These are phyloP conservation scores for Gymnothorax javanicus DNA, from an alignment of 2,797 vertebrate genomes.

Conservation along the genomic window DNA sequence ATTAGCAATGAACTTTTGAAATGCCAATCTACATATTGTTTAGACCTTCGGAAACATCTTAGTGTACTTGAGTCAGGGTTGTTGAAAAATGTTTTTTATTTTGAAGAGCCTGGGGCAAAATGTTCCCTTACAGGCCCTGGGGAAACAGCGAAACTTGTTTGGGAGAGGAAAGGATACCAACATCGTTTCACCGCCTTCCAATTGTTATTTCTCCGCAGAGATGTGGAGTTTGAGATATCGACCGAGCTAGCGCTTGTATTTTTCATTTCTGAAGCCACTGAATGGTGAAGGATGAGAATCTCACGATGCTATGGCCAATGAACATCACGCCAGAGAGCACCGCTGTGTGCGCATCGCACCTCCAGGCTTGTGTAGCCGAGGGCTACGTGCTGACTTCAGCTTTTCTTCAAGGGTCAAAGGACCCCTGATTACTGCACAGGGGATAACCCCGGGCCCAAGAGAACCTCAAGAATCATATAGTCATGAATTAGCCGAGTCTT, in stretches of 20 bases:
- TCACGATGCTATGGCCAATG: conserved; percentile 22
- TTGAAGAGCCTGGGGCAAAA: conserved; percentile 19
- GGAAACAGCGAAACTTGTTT: conserved; percentile 29
- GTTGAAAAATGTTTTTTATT: conserved; percentile 26
- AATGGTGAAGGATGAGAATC: conserved; percentile 33
- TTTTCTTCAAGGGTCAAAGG: neutral
- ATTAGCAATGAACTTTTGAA: conserved; percentile 2
- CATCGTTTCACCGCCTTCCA: conserved; percentile 31
- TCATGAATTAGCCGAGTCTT: neutral
- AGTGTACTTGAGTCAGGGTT: conserved; percentile 19
- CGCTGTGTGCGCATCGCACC: neutral
- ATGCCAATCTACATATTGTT: neutral
- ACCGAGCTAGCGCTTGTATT: conserved; percentile 27
- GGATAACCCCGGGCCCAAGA: neutral
- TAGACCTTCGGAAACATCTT: conserved; percentile 12
- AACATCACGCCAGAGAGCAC: neutral
- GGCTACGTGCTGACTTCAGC: conserved; percentile 15
- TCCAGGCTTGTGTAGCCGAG: neutral
- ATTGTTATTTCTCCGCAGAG: conserved; percentile 33
- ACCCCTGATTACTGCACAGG: conserved; percentile 15
- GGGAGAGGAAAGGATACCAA: conserved; percentile 20
- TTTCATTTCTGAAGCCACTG: conserved; percentile 35
- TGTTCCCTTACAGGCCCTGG: conserved; percentile 13
- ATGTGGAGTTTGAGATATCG: conserved; percentile 33
- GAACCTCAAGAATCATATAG: neutral